A percentile compares a stretch with the other conserved stretches of the same genome.
Evolutionary conservation across 1,140 invertebrate genomes (phyloP).

Genomic region (Drosophila sturtevanti): DNA sequence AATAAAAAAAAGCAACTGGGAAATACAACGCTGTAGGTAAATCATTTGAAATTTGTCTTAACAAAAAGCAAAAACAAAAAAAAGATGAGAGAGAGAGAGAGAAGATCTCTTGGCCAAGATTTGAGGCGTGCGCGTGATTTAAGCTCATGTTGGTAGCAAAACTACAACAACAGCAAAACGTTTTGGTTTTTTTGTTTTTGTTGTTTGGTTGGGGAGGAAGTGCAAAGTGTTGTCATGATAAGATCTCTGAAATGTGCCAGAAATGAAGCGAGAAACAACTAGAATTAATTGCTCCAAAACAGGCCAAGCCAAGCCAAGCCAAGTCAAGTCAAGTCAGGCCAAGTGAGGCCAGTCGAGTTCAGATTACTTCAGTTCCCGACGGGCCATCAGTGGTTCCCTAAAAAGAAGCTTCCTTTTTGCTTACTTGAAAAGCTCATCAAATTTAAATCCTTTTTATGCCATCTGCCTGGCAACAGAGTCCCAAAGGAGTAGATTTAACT

Average conservation of each 20-base stretch:
- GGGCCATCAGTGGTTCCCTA: not conserved
- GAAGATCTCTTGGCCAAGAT: conserved; percentile 51
- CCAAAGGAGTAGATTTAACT: not conserved
- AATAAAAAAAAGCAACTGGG: conserved; percentile 10
- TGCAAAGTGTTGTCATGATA: conserved; percentile 51
- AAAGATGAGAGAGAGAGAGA: not conserved
- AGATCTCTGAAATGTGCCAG: conserved; percentile 48
- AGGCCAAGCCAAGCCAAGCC: conserved; percentile 14
- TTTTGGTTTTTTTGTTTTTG: not conserved
- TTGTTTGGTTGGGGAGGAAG: conserved; percentile 52
- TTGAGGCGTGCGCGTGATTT: conserved; percentile 59
- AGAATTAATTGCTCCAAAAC: conserved; percentile 41
- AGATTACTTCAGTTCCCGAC: no score
- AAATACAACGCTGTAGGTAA: conserved; percentile 55
- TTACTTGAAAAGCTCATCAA: conserved; percentile 37
- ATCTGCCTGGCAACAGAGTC: conserved; percentile 24
- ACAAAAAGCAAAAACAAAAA: not conserved
- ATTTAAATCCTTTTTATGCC: conserved; percentile 16
- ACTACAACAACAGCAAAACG: conserved; percentile 12
- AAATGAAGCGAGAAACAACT: conserved; percentile 37
- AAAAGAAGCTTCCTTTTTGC: not conserved
- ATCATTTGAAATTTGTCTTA: conserved; percentile 62
- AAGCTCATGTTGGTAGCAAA: conserved; percentile 57
- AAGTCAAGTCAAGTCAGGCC: not conserved
- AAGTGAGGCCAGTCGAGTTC: conserved; percentile 19